phyloP scores from a whole-genome alignment of 2,888 invertebrate species.

The Kuschelorhynchus macadamiae region DNA sequence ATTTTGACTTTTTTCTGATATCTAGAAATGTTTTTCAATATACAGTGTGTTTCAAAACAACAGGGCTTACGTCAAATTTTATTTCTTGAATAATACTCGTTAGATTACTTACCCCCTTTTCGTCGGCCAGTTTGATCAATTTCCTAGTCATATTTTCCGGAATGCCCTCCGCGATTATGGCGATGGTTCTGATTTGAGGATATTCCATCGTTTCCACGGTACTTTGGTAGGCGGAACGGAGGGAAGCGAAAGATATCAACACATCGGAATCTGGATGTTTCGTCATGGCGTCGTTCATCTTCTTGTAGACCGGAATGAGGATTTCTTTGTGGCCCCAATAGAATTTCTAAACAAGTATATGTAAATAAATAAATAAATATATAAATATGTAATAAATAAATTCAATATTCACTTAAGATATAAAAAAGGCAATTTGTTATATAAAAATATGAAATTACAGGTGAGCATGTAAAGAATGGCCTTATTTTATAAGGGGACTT shows the following conservation, averaged over 20 bases:
- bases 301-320: conserved; percentile 93
- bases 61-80: too few relatives aligned
- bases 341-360: conserved; percentile 79
- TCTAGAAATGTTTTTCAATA: too few relatives aligned
- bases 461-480: too few relatives aligned
- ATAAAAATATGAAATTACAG: too few relatives aligned
- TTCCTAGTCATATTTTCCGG: conserved; percentile 99
- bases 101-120: conserved; percentile 71
- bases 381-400: background rate
- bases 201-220: conserved; percentile 95
- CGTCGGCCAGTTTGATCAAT: conserved; percentile 86
- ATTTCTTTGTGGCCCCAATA: conserved; percentile 99
- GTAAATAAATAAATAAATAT: too few relatives aligned
- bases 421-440: too few relatives aligned
- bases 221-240: conserved; percentile 97
- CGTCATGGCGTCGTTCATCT: conserved; percentile 95
- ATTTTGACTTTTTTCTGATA: too few relatives aligned
- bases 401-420: background rate
- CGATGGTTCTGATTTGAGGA: conserved; percentile 95
- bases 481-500: too few relatives aligned
- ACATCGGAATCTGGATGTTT: conserved; percentile 97
- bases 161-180: conserved; percentile 99
- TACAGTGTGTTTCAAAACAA: too few relatives aligned
- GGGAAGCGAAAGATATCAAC: conserved; percentile 96
- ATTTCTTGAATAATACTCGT: too few relatives aligned